These are phyloP conservation scores for Cheilosia soror DNA, from an alignment of 2,888 invertebrate species.

Conservation along the genomic window DNA sequence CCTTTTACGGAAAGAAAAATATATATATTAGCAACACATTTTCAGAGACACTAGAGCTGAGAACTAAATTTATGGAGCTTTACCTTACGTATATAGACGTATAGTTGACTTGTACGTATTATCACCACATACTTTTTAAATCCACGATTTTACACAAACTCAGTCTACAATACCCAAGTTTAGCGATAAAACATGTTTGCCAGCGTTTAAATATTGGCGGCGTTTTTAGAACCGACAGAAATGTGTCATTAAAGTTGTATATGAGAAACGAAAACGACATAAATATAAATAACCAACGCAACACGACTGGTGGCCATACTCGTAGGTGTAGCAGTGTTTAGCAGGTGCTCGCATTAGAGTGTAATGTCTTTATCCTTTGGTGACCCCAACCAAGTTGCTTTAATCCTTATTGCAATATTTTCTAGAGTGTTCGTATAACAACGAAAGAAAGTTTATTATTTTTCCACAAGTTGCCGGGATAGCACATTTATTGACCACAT, in stretches of 20 bases:
- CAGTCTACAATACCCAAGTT: conserved; percentile 4
- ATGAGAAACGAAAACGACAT: conserved; percentile 48
- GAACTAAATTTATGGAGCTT: neutral
- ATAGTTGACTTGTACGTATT: neutral
- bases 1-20: neutral
- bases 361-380: conserved; percentile 15
- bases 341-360: conserved; percentile 49
- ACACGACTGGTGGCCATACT: neutral
- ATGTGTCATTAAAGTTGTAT: conserved; percentile 64
- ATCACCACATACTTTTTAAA: neutral
- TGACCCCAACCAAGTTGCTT: conserved; percentile 9
- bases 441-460: conserved; percentile 55
- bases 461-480: conserved; percentile 48
- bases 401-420: conserved; percentile 45
- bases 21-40: neutral
- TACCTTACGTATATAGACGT: too few relatives aligned
- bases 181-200: conserved; percentile 38
- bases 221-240: conserved; percentile 34
- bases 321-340: conserved; percentile 35
- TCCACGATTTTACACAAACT: neutral
- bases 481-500: conserved; percentile 70
- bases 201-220: conserved; percentile 23
- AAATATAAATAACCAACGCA: conserved; percentile 62
- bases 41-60: neutral
- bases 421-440: conserved; percentile 36